Percentiles rank a stretch among this genome's conserved stretches.
Conservation (phyloP, 35 echinoderm and acorn worm genomes). For the Lytechinus pictus region DNA sequence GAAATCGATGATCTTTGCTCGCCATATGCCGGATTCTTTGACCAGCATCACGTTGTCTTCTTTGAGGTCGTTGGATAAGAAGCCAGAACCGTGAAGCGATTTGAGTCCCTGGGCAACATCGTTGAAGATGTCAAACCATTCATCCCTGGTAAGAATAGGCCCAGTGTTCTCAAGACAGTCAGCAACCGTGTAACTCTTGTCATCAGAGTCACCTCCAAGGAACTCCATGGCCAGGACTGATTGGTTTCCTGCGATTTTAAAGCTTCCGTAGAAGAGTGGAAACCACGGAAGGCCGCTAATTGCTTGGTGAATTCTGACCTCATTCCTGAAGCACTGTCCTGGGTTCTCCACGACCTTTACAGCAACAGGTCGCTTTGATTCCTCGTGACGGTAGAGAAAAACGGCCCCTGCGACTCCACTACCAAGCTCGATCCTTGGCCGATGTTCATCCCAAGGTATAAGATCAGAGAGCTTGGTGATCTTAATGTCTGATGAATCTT, state of each 20-base stretch:
- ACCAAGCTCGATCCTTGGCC: neutral
- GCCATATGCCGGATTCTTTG: neutral
- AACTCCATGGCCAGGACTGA: neutral
- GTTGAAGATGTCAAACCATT: neutral
- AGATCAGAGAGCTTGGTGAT: neutral
- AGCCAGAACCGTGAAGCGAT: neutral
- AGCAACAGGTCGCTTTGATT: neutral
- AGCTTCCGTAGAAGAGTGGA: neutral
- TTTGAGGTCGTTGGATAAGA: neutral
- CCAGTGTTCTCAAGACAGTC: neutral
- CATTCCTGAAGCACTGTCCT: neutral
- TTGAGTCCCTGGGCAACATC: neutral
- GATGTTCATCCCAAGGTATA: neutral
- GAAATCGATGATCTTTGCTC: constrained; percentile 13
- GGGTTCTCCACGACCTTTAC: neutral
- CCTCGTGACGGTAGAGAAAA: neutral
- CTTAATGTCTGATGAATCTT: neutral
- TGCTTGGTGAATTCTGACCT: neutral
- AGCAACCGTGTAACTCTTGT: neutral
- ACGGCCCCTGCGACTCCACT: neutral
- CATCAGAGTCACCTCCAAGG: neutral
- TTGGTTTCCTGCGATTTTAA: neutral
- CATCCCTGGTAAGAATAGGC: neutral
- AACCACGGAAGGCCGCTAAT: neutral
- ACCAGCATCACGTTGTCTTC: constrained; percentile 6